A percentile compares a stretch with the other conserved stretches of the same genome.
Conservation (phyloP, 2,113 vertebrate genomes). For the Pipra filicauda region DNA sequence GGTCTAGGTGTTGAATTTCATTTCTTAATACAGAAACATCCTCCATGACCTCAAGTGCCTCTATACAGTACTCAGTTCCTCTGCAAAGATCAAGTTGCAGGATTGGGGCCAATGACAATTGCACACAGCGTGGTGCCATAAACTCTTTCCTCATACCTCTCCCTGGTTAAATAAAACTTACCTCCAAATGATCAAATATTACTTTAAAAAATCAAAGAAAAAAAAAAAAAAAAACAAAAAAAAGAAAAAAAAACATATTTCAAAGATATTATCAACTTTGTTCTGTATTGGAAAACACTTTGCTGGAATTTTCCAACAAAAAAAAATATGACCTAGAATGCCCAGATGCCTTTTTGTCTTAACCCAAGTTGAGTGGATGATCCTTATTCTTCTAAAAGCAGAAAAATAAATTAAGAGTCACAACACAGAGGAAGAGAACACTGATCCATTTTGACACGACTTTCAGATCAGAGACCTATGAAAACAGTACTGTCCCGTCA, state of each 20-base stretch:
- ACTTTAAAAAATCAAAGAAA: not conserved
- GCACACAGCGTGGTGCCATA: not conserved
- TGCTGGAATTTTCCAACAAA: not conserved
- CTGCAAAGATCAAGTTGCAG: not conserved
- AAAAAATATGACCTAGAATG: not conserved
- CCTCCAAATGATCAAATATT: not conserved
- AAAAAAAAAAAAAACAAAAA: too few relatives aligned
- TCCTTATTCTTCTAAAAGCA: not conserved
- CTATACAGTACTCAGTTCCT: not conserved
- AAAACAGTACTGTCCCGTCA: not conserved
- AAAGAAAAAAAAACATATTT: not conserved
- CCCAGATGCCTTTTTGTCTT: not conserved
- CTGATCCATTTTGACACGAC: not conserved
- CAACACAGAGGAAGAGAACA: not conserved
- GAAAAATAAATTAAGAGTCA: not conserved
- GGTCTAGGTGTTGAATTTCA: not conserved
- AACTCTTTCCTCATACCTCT: not conserved
- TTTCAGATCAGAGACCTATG: conserved; percentile 8
- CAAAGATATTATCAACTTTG: not conserved
- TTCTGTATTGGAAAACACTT: not conserved
- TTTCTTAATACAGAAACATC: not conserved
- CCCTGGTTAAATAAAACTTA: not conserved
- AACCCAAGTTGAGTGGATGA: not conserved
- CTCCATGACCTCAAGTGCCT: not conserved
- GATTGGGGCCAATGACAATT: not conserved